These are phyloP conservation scores for Cottus gobio DNA, from an alignment of 2,113 vertebrate species.

Conservation along the genomic window DNA sequence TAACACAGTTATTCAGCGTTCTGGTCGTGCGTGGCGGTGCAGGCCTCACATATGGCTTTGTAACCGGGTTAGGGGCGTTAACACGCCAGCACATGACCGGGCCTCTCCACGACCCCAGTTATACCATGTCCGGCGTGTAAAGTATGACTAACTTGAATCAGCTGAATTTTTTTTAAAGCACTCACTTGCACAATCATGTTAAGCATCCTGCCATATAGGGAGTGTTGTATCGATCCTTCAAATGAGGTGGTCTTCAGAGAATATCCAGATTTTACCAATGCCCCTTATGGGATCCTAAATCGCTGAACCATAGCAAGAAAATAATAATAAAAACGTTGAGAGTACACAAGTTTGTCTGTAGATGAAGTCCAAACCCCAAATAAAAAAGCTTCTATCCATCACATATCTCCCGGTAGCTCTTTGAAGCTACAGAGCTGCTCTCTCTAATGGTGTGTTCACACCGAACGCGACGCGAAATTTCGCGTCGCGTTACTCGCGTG, in stretches of 20 bases:
- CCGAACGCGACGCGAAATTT: too few relatives aligned
- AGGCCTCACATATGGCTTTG: neutral
- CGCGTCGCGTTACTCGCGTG: too few relatives aligned
- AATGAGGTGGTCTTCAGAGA: neutral
- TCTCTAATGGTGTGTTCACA: too few relatives aligned
- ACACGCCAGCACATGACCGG: neutral
- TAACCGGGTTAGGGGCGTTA: neutral
- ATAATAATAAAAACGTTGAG: neutral
- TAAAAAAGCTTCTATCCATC: neutral
- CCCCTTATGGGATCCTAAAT: neutral
- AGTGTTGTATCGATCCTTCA: neutral
- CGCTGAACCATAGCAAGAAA: neutral
- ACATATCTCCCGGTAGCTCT: neutral
- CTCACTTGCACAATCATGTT: neutral
- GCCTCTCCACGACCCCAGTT: neutral
- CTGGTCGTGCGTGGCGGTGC: neutral
- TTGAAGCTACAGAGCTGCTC: conserved; percentile 8
- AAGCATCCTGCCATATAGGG: neutral
- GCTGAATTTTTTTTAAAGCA: neutral
- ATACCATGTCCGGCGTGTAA: neutral
- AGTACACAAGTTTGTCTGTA: neutral
- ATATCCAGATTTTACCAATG: neutral
- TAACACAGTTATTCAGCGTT: neutral
- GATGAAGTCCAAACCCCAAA: neutral
- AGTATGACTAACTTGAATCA: neutral